Conservation (phyloP, 2,888 invertebrate species). For the Eupsilia transversa region DNA sequence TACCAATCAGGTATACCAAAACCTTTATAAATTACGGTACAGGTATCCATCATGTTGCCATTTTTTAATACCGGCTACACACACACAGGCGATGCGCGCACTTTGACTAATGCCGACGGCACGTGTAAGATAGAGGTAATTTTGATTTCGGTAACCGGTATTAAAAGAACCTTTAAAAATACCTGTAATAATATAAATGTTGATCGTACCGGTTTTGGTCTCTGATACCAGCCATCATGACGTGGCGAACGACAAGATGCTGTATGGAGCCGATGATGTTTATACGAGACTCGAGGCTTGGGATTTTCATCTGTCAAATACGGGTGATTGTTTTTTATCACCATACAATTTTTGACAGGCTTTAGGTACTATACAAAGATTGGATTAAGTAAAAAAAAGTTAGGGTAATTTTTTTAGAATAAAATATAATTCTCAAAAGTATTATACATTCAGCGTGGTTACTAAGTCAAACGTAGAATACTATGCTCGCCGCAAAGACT, state of each 20-base stretch:
- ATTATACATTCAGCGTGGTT: not conserved
- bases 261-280: not conserved
- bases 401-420: not conserved
- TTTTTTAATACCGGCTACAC: no score
- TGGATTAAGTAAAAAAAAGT: not conserved
- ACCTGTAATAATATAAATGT: no score
- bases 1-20: no score
- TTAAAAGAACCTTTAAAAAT: no score
- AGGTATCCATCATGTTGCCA: no score
- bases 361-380: not conserved
- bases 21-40: no score
- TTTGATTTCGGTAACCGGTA: no score
- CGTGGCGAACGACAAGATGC: no score
- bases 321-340: not conserved
- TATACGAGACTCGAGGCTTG: not conserved
- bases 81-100: no score
- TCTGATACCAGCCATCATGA: not conserved
- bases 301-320: not conserved
- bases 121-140: no score
- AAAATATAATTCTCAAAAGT: not conserved
- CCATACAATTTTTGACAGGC: not conserved
- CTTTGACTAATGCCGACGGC: no score
- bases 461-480: not conserved
- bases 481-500: not conserved
- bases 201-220: no score